A percentile compares a stretch with the other conserved stretches of the same genome.
Evolutionary conservation across 2,113 vertebrate species (phyloP).

Genomic region (Eubucco bourcierii): DNA sequence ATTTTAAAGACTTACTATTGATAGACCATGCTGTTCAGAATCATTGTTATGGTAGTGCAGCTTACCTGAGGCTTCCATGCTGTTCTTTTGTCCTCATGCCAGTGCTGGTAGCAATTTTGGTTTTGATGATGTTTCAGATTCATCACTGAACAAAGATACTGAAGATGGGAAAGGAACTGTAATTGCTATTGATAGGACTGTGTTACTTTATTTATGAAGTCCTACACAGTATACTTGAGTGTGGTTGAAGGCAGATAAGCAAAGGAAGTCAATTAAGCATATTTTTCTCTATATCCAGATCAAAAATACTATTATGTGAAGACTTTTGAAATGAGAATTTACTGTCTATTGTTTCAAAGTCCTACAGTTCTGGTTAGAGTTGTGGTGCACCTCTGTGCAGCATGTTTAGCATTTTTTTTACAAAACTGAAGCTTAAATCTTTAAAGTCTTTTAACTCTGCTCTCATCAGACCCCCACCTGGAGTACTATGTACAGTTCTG

Average conservation of each 20-base stretch:
- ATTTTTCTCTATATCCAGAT: slow-evolving; percentile 10
- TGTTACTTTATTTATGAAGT: not conserved
- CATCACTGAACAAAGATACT: not conserved
- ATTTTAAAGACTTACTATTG: slow-evolving; percentile 5
- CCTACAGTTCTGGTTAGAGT: not conserved
- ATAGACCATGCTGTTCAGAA: not conserved
- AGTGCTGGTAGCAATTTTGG: not conserved
- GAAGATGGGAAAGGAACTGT: not conserved
- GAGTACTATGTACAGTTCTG: no score
- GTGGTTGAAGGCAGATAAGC: slow-evolving; percentile 3
- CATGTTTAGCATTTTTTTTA: not conserved
- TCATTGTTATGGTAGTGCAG: not conserved
- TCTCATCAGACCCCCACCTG: no score
- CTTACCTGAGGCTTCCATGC: not conserved
- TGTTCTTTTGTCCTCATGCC: not conserved
- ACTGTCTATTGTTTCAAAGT: not conserved
- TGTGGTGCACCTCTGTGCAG: not conserved
- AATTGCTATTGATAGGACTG: not conserved
- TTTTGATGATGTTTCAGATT: not conserved
- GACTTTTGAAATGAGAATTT: slow-evolving; percentile 1
- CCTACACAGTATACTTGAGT: not conserved
- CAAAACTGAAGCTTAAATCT: not conserved
- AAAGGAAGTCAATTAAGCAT: not conserved
- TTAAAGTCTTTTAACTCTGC: not conserved
- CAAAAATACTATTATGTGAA: not conserved